Evolutionary conservation across 2,888 invertebrate species (phyloP), one percentile per base, ranked within the genome.

Genomic region (Gymnosoma rotundatum): DNA sequence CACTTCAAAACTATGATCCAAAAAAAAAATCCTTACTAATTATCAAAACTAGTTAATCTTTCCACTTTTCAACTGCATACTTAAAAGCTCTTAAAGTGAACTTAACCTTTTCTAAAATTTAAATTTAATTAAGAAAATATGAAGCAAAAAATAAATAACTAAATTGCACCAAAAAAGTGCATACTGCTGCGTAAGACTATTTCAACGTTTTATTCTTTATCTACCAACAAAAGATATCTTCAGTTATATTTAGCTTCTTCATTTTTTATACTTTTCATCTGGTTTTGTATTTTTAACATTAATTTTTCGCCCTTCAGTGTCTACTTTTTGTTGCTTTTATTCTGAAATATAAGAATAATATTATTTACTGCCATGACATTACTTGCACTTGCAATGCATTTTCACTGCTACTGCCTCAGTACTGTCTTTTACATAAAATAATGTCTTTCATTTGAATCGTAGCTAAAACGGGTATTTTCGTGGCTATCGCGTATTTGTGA

Each of bases 151-250:
- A 52, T 10, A 58, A 32, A 72, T 12, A n/a, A 58, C n/a, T 6
- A 36, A 67, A 61, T 38, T 25, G 12, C 42, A 74, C 5, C 14
- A 58, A 61, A 25, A 64, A 38, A 74, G 54, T 80, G 48, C 60
- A 78, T 70, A 78, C 84, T 81, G 84, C 84, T 84, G 78, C 78
- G 74, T 74, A 84, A 84, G 78, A 80, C 42, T 64, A 42, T 73
- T 81, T 58, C 14, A 74, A 75, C 50, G 58, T 75, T 50, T 75
- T 75, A 18, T 67, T 56, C 56, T 50, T 82, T 70, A 54, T 81
- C 58, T 76, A 56, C 21, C 52, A 63, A 73, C 73, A 84, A 70
- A 64, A 66, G 78, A 70, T 81, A 74, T 81, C 64, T 54, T 48
- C 69, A 76, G 75, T 58, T 50, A 52, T 78, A 50, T 64, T 52